Evolutionary conservation across 2,888 invertebrate species (phyloP).

Genomic region (Trissonchulus sp.): DNA sequence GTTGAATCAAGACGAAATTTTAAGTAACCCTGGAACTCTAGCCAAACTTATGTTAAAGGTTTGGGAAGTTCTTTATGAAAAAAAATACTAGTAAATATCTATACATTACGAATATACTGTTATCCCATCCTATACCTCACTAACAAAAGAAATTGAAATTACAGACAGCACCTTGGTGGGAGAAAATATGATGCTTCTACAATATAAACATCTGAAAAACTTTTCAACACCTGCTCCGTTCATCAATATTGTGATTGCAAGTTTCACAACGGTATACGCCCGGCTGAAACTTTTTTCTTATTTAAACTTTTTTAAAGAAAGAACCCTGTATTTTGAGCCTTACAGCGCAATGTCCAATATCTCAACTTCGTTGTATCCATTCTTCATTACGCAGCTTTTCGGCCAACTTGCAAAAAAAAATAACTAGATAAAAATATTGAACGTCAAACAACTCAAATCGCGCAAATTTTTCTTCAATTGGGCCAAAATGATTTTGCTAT

Average conservation of each 20-base stretch:
- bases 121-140: slow-evolving; percentile 24
- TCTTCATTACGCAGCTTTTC: background rate
- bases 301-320: slow-evolving; percentile 44
- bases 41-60: slow-evolving; percentile 35
- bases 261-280: slow-evolving; percentile 50
- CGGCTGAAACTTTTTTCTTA: slow-evolving; percentile 48
- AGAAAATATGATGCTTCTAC: slow-evolving; percentile 29
- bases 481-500: slow-evolving; percentile 8
- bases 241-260: slow-evolving; percentile 49
- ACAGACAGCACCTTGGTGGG: background rate
- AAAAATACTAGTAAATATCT: no score
- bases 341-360: slow-evolving; percentile 49
- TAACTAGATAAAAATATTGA: background rate
- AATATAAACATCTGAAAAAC: slow-evolving; percentile 20
- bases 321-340: slow-evolving; percentile 52
- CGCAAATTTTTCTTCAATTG: background rate
- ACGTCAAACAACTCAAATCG: background rate
- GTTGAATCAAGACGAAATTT: slow-evolving; percentile 34
- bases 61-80: no score
- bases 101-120: background rate
- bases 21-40: background rate
- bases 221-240: background rate
- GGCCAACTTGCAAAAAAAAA: background rate
- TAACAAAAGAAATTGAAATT: slow-evolving; percentile 19
- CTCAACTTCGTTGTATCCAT: background rate